Evolutionary conservation across 2,888 invertebrate species (phyloP).

Genomic region (Notocelia uddmanniana): DNA sequence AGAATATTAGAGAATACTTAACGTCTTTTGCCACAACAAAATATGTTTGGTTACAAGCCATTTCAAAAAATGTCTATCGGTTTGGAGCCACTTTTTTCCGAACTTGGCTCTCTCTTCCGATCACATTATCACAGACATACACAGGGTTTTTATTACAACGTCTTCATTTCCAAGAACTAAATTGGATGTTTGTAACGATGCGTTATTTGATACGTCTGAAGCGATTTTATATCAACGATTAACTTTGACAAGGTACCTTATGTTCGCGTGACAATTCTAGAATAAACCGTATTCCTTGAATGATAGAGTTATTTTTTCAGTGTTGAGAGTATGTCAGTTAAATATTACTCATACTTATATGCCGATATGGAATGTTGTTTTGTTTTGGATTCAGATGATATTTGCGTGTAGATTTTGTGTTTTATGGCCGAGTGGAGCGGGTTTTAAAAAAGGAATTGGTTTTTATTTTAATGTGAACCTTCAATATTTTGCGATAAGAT

Average conservation of each 20-base stretch:
- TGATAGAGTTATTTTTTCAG: background rate
- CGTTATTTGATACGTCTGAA: slow-evolving; percentile 36
- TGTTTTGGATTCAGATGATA: slow-evolving; percentile 6
- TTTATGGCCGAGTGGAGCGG: slow-evolving; percentile 2
- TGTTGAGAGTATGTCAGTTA: background rate
- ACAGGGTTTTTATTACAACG: slow-evolving; percentile 40
- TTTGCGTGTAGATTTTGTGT: slow-evolving; percentile 30
- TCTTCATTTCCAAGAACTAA: slow-evolving; percentile 43
- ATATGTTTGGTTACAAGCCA: no score
- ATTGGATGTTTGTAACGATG: slow-evolving; percentile 38
- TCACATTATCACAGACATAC: slow-evolving; percentile 22
- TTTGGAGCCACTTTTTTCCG: background rate
- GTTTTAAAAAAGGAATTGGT: background rate
- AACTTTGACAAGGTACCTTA: slow-evolving; percentile 9
- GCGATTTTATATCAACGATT: slow-evolving; percentile 9
- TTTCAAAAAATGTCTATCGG: no score
- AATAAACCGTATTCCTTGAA: background rate
- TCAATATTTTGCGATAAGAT: no score
- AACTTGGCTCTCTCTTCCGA: slow-evolving; percentile 38
- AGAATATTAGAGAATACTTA: no score
- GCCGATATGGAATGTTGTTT: slow-evolving; percentile 9
- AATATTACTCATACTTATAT: background rate
- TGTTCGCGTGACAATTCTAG: background rate
- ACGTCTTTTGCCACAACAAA: no score
- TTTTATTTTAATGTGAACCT: background rate